Evolutionary conservation across 2,113 vertebrate species (phyloP).

Genomic region (Aegotheles bennettii): DNA sequence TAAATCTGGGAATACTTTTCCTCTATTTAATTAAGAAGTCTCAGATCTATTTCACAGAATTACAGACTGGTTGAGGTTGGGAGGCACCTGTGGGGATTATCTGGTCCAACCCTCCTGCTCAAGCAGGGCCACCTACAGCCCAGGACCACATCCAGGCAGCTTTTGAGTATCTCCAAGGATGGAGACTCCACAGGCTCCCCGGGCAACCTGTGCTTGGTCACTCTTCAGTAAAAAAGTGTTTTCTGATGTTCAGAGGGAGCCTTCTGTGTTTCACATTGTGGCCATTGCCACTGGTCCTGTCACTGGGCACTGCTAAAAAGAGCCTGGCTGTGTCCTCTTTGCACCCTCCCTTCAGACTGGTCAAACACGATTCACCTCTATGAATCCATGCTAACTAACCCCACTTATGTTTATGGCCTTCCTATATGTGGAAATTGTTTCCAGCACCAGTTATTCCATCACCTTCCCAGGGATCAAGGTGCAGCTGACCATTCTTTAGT

Average conservation of each 20-base stretch:
- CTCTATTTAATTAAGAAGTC: background rate
- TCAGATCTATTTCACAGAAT: background rate
- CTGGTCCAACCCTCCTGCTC: background rate
- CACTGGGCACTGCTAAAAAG: background rate
- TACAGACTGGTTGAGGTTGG: background rate
- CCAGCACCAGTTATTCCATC: background rate
- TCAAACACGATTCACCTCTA: background rate
- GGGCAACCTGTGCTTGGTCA: background rate
- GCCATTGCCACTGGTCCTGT: background rate
- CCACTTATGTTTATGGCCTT: background rate
- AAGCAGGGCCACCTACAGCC: background rate
- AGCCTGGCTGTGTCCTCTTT: background rate
- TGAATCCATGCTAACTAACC: background rate
- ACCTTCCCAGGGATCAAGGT: background rate
- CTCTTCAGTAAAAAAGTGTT: background rate
- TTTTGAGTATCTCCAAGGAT: background rate
- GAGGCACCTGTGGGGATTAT: background rate
- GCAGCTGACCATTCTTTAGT: background rate
- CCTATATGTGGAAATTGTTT: background rate
- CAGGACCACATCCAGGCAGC: background rate
- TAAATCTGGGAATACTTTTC: background rate
- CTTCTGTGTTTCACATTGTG: background rate
- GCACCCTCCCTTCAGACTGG: background rate
- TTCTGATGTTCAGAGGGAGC: background rate
- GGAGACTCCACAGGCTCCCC: background rate